Evolutionary conservation across 53 echinoderm and acorn worm species (phyloP), one percentile per base, ranked within the genome.

Genomic region (Actinopyga echinites): DNA sequence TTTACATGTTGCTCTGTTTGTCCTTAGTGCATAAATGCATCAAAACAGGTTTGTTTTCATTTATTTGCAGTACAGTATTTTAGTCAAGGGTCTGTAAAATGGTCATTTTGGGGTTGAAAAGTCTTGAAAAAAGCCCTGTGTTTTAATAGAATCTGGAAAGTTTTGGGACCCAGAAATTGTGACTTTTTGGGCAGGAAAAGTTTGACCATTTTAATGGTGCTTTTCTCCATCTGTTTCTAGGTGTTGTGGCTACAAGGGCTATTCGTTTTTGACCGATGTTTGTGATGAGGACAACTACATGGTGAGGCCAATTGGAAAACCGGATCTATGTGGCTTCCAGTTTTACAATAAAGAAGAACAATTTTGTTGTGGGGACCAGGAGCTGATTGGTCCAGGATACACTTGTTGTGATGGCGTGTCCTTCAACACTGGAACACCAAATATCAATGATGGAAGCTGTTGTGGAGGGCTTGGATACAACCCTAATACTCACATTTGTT

Each of bases 401-500:
- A 85, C 85, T 11, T 95, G 95, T 74, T 95, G 95, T 61, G 37
- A 35, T 53, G 64, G 83, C 28, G 25, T 19, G 56, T 67, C 65
- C 15, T 86, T 82, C 60, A 26, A 37, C 17, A 92, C 89, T 5
- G 86, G 86, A 17, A 86, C 89, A 2, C 57, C 62, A 17, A 73
- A 59, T n/a, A n/a, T 93, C 1, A 82, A 83, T 32, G 66, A n/a
- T 0, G 93, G 93, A 19, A 44, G 34, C n/a, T 95, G 95, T 77
- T 95, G 95, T 32, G 84, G 58, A 30, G 56, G 63, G 25, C 22
- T 69, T 26, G 89, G 78, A 11, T 95, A 82, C 57, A 85, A 93
- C 34, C 89, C 93, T 0, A 43, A 64, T 25, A 74, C 56, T 1
- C 82, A 93, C 25, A 85, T 87, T 57, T 95, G 95, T 77, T 95